phyloP scores from a whole-genome alignment of 2,888 invertebrate genomes.

The Agriopis marginaria region DNA sequence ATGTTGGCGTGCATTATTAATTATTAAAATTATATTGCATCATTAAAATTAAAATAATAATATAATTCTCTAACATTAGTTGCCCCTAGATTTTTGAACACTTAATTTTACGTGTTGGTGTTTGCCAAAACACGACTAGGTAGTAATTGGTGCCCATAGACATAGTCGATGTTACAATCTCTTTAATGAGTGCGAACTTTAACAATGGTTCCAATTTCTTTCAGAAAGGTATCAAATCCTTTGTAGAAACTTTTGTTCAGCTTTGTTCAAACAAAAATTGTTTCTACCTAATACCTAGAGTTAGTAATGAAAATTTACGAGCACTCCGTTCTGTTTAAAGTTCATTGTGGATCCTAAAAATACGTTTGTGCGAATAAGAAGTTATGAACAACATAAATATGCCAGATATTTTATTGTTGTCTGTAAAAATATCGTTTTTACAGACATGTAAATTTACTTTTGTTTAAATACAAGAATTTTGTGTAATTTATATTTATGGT shows the following conservation, averaged over 20 bases:
- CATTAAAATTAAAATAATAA: no score
- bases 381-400: constrained; percentile 23
- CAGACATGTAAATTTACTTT: background rate
- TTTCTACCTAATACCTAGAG: constrained; percentile 31
- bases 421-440: background rate
- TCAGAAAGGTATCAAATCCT: constrained; percentile 51
- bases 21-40: no score
- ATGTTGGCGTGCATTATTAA: no score
- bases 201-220: constrained; percentile 51
- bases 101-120: no score
- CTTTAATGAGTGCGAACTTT: constrained; percentile 44
- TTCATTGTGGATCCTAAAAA: constrained; percentile 17
- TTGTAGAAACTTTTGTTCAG: constrained; percentile 55
- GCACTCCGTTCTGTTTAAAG: constrained; percentile 21
- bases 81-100: no score
- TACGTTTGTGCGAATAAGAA: constrained; percentile 20
- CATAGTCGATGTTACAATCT: constrained; percentile 3
- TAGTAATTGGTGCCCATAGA: background rate
- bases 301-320: constrained; percentile 48
- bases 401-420: constrained; percentile 21
- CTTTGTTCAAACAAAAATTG: constrained; percentile 35
- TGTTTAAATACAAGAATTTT: background rate
- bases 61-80: no score
- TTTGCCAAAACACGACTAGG: no score
- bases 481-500: background rate